phyloP scores from a whole-genome alignment of 2,113 vertebrate species.

The Ailuropoda melanoleuca region DNA sequence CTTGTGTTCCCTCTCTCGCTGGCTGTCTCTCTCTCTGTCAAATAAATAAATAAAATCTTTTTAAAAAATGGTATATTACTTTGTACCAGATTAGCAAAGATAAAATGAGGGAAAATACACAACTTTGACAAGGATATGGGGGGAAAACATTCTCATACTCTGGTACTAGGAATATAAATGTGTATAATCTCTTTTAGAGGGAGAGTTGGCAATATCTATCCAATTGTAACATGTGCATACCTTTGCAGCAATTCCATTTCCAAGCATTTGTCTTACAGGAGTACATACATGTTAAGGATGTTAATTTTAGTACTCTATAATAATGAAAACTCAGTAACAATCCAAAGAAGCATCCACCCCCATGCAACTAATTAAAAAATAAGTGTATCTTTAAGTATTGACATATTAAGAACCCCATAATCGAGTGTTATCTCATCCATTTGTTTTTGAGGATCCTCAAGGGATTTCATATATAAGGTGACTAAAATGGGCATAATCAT shows the following conservation, averaged over 20 bases:
- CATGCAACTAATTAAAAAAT: neutral
- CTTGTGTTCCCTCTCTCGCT: no score
- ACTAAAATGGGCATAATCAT: neutral
- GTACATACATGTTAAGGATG: neutral
- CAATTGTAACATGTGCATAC: neutral
- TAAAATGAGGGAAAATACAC: no score
- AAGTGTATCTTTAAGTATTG: neutral
- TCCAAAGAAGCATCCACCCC: neutral
- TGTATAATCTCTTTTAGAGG: neutral
- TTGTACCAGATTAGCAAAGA: no score
- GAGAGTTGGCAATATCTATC: neutral
- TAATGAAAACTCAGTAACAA: constrained; percentile 32
- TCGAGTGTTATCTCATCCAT: neutral
- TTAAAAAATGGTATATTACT: neutral
- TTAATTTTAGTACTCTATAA: neutral
- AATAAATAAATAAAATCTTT: no score
- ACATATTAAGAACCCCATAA: neutral
- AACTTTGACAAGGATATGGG: neutral
- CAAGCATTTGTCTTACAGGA: constrained; percentile 11
- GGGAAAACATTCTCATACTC: neutral
- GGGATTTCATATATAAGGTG: constrained; percentile 11
- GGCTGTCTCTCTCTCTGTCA: no score
- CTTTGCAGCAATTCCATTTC: neutral
- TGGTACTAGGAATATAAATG: neutral
- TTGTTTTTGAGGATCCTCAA: constrained; percentile 13